Evolutionary conservation across 2,888 invertebrate genomes (phyloP).

Genomic region (Idaea biselata): DNA sequence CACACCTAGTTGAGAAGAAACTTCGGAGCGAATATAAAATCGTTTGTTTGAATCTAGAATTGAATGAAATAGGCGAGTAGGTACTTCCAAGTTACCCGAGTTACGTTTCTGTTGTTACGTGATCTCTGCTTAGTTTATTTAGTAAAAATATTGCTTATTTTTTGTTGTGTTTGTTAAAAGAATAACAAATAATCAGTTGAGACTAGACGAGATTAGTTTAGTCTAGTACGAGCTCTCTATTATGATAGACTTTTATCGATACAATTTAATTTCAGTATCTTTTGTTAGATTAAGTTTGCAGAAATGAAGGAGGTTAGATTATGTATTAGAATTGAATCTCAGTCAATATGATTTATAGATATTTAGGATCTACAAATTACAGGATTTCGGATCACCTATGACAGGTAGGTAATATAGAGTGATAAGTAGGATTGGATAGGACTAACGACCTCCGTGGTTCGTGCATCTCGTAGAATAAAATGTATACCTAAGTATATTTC

Average conservation of each 20-base stretch:
- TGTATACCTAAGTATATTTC: too few relatives aligned
- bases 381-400: too few relatives aligned
- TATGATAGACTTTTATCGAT: neutral
- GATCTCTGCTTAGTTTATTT: neutral
- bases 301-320: neutral
- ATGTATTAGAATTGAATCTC: neutral
- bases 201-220: neutral
- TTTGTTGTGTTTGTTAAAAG: neutral
- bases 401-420: too few relatives aligned
- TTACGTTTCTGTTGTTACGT: neutral
- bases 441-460: too few relatives aligned
- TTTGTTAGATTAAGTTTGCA: conserved; percentile 5
- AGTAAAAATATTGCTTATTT: neutral
- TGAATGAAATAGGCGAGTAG: conserved; percentile 5
- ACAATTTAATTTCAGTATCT: neutral
- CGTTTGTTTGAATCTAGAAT: conserved; percentile 16
- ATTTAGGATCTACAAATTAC: neutral
- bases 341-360: neutral
- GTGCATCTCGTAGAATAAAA: too few relatives aligned
- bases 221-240: neutral
- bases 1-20: conserved; percentile 20
- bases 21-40: conserved; percentile 12
- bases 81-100: neutral
- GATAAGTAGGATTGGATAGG: too few relatives aligned
- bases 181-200: neutral